Base-by-base conservation (phyloP, 1,140 invertebrate genomes). In the Cylas formicarius region DNA sequence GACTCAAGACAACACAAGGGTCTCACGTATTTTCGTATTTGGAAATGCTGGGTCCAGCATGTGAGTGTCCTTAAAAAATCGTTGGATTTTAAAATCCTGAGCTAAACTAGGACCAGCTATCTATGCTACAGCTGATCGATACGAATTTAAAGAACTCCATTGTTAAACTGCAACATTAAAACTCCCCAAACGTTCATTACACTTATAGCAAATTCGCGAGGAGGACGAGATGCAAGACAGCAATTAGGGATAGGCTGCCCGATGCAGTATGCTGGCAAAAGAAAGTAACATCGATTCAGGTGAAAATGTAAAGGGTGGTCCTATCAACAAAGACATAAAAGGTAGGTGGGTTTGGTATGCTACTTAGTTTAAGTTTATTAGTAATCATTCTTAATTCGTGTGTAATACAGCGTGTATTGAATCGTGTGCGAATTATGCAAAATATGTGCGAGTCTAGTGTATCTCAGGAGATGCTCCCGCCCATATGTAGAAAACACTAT, bases 21-120 rank as follows among this genome's bases (percentile, higher is more conserved):
- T 63, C 56, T 61, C 57, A 66, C 5, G 50, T 56, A 6, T 6
- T 16, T 20, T n/a, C 37, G 44, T 64, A 63, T 46, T 59, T 63
- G 2, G 56, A 54, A 18, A 16, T 22, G 2, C 31, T 11, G 7
- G 60, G 60, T 22, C 44, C 38, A 42, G 7, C 26, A 47, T 57
- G 31, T 24, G 57, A n/a, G 47, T 23, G 1, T 56, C 60, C 44
- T 56, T 61, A 2, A 61, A 35, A 31, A 62, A 56, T 23, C 60
- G n/a, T n/a, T n/a, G n/a, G n/a, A n/a, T n/a, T n/a, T n/a, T n/a
- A n/a, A n/a, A n/a, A n/a, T n/a, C n/a, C 7, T 18, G 10, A 14
- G 7, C 4, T 14, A 43, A 5, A 4, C 29, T 19, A 4, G 28
- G 32, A 9, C 20, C 19, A 10, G 21, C 4, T 11, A 48, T 35